Evolutionary conservation across 2,113 vertebrate genomes (phyloP).

Genomic region (Semnornis frantzii): DNA sequence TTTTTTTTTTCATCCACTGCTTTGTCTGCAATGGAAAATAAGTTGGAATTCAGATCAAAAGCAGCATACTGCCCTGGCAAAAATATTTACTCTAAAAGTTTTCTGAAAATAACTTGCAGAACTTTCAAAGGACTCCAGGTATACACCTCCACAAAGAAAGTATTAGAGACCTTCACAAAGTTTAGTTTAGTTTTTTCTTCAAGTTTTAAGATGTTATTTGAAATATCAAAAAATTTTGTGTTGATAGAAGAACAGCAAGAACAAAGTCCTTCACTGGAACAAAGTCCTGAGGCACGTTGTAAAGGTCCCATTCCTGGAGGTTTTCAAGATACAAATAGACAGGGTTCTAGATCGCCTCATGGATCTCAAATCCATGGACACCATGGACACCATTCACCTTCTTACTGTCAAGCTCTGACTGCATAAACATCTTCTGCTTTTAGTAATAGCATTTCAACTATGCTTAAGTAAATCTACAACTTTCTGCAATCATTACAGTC

Average conservation of each 20-base stretch:
- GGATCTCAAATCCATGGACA: not conserved
- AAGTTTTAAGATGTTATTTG: not conserved
- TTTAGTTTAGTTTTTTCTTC: not conserved
- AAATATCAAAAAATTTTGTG: not conserved
- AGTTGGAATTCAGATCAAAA: not conserved
- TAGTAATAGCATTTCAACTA: not conserved
- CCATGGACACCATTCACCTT: not conserved
- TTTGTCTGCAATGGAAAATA: not conserved
- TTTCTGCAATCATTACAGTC: not conserved
- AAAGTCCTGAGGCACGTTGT: accelerated
- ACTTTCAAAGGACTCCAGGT: not conserved
- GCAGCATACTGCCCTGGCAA: not conserved
- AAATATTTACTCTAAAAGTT: not conserved
- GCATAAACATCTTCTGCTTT: not conserved
- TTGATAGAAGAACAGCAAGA: not conserved
- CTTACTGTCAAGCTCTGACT: not conserved
- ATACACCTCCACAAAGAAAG: not conserved
- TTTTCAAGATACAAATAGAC: not conserved
- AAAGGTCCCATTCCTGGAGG: not conserved
- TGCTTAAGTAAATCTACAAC: not conserved
- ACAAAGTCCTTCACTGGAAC: not conserved
- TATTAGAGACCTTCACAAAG: not conserved
- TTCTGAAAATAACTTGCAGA: not conserved
- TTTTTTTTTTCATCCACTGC: not conserved
- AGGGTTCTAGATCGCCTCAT: not conserved